Evolutionary conservation across 2,888 invertebrate genomes (phyloP).

Genomic region (Pristionchus fissidentatus): DNA sequence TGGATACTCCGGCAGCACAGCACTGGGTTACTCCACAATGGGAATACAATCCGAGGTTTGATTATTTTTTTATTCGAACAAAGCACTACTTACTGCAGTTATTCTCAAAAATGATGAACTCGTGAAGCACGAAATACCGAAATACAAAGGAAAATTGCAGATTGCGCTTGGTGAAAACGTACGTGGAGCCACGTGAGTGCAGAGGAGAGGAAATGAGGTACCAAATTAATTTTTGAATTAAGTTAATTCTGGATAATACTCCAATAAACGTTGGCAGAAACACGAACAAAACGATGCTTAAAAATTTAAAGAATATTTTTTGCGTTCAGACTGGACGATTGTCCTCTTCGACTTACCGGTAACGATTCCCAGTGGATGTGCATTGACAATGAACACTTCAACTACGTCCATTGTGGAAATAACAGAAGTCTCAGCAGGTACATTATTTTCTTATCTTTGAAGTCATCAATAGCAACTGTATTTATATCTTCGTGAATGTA

Average conservation of each 20-base stretch:
- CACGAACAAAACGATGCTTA: neutral
- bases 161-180: constrained; percentile 90
- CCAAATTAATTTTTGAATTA: neutral
- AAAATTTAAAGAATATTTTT: too few relatives aligned
- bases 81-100: too few relatives aligned
- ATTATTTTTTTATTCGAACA: neutral
- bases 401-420: constrained; percentile 90
- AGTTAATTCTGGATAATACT: too few relatives aligned
- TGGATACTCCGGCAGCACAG: constrained; percentile 89
- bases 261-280: too few relatives aligned
- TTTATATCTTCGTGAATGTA: neutral
- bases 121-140: neutral
- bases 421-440: constrained; percentile 74
- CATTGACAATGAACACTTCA: constrained; percentile 86
- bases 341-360: constrained; percentile 65
- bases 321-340: constrained; percentile 48
- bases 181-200: constrained; percentile 91
- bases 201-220: constrained; percentile 82
- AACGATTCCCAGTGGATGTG: constrained; percentile 81
- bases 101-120: too few relatives aligned
- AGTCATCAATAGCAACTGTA: neutral
- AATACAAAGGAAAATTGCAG: neutral
- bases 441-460: constrained; percentile 75
- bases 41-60: constrained; percentile 75
- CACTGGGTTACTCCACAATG: constrained; percentile 88